phyloP scores from a whole-genome alignment of 2,888 invertebrate genomes.

The Villa cingulata region DNA sequence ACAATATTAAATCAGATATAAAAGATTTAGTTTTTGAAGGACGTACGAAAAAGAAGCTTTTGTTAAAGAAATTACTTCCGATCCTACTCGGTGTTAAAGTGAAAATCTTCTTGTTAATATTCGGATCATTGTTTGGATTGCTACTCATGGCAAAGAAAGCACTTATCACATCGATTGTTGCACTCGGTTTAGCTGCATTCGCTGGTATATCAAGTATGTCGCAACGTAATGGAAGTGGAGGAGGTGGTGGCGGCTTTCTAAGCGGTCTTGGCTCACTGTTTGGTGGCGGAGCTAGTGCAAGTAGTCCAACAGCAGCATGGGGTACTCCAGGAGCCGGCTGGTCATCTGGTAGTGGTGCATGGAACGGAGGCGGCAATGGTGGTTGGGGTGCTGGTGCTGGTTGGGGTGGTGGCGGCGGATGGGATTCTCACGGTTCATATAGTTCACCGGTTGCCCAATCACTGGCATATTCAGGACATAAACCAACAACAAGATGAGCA shows the following conservation, averaged over 20 bases:
- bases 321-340: conserved; percentile 15
- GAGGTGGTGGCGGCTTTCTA: conserved; percentile 18
- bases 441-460: conserved; percentile 40
- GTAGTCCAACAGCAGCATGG: conserved; percentile 23
- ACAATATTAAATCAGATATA: conserved; percentile 42
- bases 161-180: conserved; percentile 43
- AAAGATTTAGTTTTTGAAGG: conserved; percentile 44
- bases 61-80: conserved; percentile 42
- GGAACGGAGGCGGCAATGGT: conserved; percentile 20
- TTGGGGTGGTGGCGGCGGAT: conserved; percentile 24
- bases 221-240: conserved; percentile 22
- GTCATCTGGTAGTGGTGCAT: conserved; percentile 2
- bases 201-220: conserved; percentile 27
- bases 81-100: conserved; percentile 44
- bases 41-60: conserved; percentile 41
- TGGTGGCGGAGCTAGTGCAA: conserved; percentile 20
- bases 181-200: conserved; percentile 45
- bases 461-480: conserved; percentile 40
- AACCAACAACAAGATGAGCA: conserved; percentile 20
- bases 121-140: conserved; percentile 43
- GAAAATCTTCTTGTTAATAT: conserved; percentile 42
- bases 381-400: conserved; percentile 15
- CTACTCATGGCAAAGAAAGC: conserved; percentile 51
- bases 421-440: conserved; percentile 39
- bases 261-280: conserved; percentile 18